Evolutionary conservation across 2,113 vertebrate species (phyloP), one percentile per base, ranked within the genome.

Genomic region (Malurus melanocephalus): DNA sequence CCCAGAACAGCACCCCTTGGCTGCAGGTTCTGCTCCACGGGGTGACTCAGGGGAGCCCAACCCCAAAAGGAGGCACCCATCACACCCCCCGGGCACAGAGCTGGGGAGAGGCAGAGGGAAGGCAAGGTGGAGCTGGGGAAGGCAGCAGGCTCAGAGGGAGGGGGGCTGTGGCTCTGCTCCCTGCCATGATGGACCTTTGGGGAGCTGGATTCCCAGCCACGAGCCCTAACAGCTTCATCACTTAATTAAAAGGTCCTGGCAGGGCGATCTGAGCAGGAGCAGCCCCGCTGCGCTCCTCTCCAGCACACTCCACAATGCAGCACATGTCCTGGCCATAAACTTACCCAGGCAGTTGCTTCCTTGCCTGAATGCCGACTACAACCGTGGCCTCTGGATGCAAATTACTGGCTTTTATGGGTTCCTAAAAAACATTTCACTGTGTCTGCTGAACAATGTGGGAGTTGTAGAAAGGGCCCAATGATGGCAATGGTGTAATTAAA

Each of bases 371-470:
- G 86, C 65, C 1, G 68, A 73, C 73, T 74, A 85, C 73, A 82
- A 61, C 89, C 73, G 8, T 27, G 65, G 48, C 73, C 88, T 82
- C 71, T 55, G 71, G 90, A 92, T 89, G 69, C 78, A 93, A 95
- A 94, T 75, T 81, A 92, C 23, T 87, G 82, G 40, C 49, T 88
- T 94, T 88, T 90, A 88, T 78, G 51, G 85, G 80, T 92, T 92
- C 93, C 88, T 90, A 87, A 93, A 93, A 94, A 93, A 95, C 92
- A 85, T 65, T 65, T 72, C 64, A 76, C 78, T 48, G 75, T 93
- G 89, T 88, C 95, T 92, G 57, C 55, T 48, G 79, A 90, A 94
- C 89, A 92, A 88, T 89, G 85, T 90, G 51, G 85, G 94, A 92
- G 83, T 74, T 83, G 92, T 52, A 86, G 87, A 93, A 85, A 93